A percentile compares a stretch with the other conserved stretches of the same genome.
Evolutionary conservation across 2,888 invertebrate species (phyloP).

Genomic region (Acleris cristana): DNA sequence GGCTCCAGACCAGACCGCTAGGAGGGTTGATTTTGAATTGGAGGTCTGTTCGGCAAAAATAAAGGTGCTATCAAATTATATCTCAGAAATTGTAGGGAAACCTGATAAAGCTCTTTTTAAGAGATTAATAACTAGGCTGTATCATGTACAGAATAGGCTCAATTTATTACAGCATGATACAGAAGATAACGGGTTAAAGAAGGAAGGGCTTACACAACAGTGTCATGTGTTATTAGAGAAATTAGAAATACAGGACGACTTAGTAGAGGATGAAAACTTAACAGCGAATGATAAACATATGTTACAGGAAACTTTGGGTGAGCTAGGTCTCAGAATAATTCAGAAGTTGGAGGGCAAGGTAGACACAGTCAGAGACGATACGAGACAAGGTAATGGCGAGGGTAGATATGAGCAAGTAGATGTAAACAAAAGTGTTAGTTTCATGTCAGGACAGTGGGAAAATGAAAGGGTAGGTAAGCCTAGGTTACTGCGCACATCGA

Average conservation of each 20-base stretch:
- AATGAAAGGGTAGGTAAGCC: not conserved
- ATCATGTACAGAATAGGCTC: constrained; percentile 10
- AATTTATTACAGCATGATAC: not conserved
- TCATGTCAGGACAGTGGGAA: too few species aligned
- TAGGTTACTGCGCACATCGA: not conserved
- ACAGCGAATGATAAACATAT: constrained; percentile 5
- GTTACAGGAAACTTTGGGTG: too few species aligned
- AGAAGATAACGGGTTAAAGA: not conserved
- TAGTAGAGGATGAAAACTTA: not conserved
- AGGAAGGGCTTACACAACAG: constrained; percentile 1
- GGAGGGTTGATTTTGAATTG: not conserved
- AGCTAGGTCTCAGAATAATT: too few species aligned
- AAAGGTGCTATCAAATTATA: constrained; percentile 13
- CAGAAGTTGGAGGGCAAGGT: too few species aligned
- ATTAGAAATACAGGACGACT: constrained; percentile 1
- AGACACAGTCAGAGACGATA: too few species aligned
- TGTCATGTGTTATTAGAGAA: constrained; percentile 5
- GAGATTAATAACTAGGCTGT: constrained; percentile 8
- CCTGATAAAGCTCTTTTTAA: constrained; percentile 6
- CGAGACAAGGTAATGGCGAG: too few species aligned
- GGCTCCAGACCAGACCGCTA: too few species aligned
- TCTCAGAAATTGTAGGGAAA: constrained; percentile 11
- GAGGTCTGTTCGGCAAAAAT: constrained; percentile 5
- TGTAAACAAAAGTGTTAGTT: too few species aligned
- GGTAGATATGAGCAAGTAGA: too few species aligned